phyloP scores from a whole-genome alignment of 2,113 vertebrate species.

The Agapornis roseicollis region DNA sequence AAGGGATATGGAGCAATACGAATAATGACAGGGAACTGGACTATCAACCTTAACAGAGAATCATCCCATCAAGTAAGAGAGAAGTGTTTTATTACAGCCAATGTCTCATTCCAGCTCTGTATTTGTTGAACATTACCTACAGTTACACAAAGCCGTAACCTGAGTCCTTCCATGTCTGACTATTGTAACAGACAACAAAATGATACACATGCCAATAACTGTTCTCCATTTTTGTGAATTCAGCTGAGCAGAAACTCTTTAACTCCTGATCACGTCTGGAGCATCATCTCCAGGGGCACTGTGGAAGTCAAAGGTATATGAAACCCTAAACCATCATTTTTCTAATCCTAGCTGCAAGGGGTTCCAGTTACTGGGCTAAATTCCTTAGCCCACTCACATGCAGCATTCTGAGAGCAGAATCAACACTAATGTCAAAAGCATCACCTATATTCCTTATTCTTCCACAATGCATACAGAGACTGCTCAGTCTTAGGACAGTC shows the following conservation, averaged over 20 bases:
- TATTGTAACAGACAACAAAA: neutral
- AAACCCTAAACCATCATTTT: neutral
- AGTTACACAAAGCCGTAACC: neutral
- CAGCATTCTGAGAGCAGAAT: neutral
- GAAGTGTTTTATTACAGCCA: neutral
- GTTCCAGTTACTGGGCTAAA: neutral
- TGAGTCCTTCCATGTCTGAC: neutral
- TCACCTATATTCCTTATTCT: neutral
- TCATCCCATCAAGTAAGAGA: neutral
- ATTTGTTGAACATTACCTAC: neutral
- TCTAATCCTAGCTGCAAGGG: neutral
- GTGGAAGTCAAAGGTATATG: neutral
- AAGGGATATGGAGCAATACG: neutral
- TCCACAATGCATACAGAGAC: neutral
- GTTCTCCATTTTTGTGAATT: neutral
- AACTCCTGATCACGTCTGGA: neutral
- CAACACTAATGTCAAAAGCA: neutral
- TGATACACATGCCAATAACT: neutral
- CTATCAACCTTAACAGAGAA: neutral
- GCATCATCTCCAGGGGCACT: neutral
- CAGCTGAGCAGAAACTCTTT: neutral
- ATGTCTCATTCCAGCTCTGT: neutral
- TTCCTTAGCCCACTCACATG: neutral
- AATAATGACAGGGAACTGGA: slow-evolving; percentile 21
- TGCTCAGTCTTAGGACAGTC: neutral